Evolutionary conservation across 2,797 vertebrate species (phyloP), one percentile per base, ranked within the genome.

Genomic region (Chelidonichthys spinosus): DNA sequence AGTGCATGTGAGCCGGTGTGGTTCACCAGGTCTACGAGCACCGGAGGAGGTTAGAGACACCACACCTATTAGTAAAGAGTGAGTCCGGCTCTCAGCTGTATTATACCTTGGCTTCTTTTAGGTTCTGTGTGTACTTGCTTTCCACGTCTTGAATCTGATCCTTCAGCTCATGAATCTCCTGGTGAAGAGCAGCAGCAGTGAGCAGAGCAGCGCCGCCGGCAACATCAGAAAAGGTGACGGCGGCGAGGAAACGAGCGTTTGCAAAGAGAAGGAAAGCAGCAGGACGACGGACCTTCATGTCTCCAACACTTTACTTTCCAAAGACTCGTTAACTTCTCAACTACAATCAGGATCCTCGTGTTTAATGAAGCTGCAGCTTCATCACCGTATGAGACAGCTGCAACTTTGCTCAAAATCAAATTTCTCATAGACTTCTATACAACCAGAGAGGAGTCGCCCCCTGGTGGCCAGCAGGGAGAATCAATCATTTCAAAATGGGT

Each of bases 61-160:
- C 25, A 69, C 52, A 67, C 56, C 1, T 4, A 47, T 72, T 35
- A 60, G 69, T 54, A 11, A 53, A 7, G 1, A 15, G 52, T 32
- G 52, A 15, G 32, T 54, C 32, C 25, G 7, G 15, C 62, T 74
- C 14, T 68, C 60, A 59, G 74, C 49, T 42, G 72, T 69, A 14
- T 54, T 25, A 85, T 98, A 99, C 97, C 98, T 99, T 98, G 87
- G 93, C 87, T 88, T 98, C 96, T 93, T 97, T 99, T 89, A 99
- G 93, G 64, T 96, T 97, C 94, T 98, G 97, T 84, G 93, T 95
- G 93, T 97, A 99, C 95, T 92, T 98, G 92, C 94, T 86, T 95
- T 99, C 97, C 93, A 98, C 95, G 91, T 97, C 97, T 90, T 97
- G 96, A 95, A 99, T 97, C 94, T 99, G 97, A 95, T 98, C 97